A percentile compares a stretch with the other conserved stretches of the same genome.
These are phyloP conservation scores for Euplagia quadripunctaria DNA, from an alignment of 2,888 invertebrate genomes.

Conservation along the genomic window DNA sequence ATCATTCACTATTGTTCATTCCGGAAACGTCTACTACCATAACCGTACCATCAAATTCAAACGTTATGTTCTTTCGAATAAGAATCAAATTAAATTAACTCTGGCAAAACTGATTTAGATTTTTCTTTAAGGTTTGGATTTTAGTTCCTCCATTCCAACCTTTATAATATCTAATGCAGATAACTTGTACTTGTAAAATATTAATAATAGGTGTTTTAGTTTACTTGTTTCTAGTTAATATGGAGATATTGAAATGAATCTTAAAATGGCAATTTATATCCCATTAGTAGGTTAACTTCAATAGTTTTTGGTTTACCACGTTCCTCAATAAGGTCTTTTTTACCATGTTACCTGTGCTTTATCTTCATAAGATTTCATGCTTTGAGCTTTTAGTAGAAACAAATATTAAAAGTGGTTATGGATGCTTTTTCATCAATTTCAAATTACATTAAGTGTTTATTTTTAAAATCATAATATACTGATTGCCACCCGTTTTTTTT, in stretches of 20 bases:
- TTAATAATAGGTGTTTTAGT: neutral
- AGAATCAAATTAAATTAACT: slow-evolving; percentile 31
- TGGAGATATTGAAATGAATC: neutral
- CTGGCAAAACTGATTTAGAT: slow-evolving; percentile 20
- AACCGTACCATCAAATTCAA: slow-evolving; percentile 24
- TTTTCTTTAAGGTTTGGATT: slow-evolving; percentile 29
- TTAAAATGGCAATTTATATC: neutral
- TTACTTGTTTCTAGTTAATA: neutral
- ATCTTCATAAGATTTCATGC: neutral
- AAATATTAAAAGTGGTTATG: too few species aligned
- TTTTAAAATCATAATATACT: neutral
- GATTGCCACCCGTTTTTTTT: too few species aligned
- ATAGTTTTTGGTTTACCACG: neutral
- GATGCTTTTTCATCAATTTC: neutral
- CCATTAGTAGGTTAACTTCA: neutral
- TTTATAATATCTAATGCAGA: neutral
- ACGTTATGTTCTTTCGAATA: slow-evolving; percentile 36
- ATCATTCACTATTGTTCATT: slow-evolving; percentile 60
- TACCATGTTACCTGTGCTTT: neutral
- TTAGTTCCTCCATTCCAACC: slow-evolving; percentile 19
- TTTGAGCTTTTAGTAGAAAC: neutral
- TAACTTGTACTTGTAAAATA: neutral
- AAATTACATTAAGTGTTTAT: neutral
- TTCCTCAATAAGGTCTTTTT: neutral
- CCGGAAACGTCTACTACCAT: slow-evolving; percentile 47